phyloP scores from a whole-genome alignment of 2,888 invertebrate species.

The Digitonthophagus gazella region DNA sequence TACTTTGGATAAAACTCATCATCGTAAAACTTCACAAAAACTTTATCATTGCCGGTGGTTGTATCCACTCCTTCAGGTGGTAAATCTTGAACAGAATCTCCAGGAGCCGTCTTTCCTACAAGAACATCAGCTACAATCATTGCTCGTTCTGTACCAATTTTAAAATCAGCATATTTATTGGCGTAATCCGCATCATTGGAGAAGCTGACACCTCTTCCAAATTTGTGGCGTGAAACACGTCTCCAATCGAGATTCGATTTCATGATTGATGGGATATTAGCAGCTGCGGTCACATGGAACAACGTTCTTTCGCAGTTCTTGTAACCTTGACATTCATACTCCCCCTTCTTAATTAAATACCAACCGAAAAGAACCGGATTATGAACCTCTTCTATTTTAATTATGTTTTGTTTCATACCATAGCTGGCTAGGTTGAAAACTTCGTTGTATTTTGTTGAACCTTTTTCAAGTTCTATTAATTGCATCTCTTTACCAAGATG shows the following conservation, averaged over 20 bases:
- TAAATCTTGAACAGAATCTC: no score
- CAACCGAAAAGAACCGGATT: neutral
- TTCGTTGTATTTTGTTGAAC: neutral
- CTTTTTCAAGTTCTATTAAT: neutral
- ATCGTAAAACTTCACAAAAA: neutral
- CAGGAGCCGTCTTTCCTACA: neutral
- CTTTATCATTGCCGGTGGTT: neutral
- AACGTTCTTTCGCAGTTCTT: neutral
- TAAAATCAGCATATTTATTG: neutral
- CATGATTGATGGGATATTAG: neutral
- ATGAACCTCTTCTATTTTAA: neutral
- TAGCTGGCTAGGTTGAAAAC: neutral
- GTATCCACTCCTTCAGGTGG: no score
- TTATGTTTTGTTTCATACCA: neutral
- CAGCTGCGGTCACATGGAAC: neutral
- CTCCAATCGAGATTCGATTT: neutral
- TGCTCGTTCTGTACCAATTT: neutral
- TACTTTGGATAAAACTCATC: no score
- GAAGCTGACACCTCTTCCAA: constrained; percentile 3
- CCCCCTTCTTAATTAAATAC: neutral
- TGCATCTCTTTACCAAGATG: no score
- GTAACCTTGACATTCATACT: neutral
- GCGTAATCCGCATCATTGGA: neutral
- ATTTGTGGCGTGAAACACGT: neutral
- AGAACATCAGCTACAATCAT: constrained; percentile 3